Evolutionary conservation across 2,888 invertebrate species (phyloP), one percentile per base, ranked within the genome.

Genomic region (Suillia variegata): DNA sequence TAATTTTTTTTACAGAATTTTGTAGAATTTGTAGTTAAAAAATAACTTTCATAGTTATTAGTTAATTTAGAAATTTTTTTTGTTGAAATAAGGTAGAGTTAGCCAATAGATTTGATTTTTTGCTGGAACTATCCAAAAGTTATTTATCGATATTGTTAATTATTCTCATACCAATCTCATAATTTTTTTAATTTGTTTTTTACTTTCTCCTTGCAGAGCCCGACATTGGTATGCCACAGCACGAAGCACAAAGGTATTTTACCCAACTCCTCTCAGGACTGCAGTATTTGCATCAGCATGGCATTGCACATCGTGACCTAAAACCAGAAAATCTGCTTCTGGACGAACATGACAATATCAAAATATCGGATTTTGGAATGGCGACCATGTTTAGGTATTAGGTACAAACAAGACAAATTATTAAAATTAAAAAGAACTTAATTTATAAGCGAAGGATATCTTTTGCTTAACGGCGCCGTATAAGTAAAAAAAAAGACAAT

Each of bases 301-400:
- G 98, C 62, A 89, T 98, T 54, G 91, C 94, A 12, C 98, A 98
- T 84, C 87, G 98, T 70, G 98, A 98, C 84, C 84, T 98, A 67
- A 98, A 98, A 82, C 98, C 98, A 0, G 98, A 98, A 85, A 98
- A 98, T 85, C 84, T 98, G 66, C 86, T 98, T 56, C 85, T 98
- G 34, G 94, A 94, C 83, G 87, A 87, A 62, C 84, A 87, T 73
- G 93, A 96, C 78, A 88, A 89, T 74, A 84, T 98, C 64, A 98
- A 98, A 86, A 95, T 99, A 65, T 91, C 95, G 0, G 99, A 99
- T 85, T 98, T 99, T 85, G 98, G 98, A 63, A 87, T 99, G 87
- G 97, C 98, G 15, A 99, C 99, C 15, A 85, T 93, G 71, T 93
- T 89, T 83, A 86, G 89, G 84, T 85, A 84, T 78, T 80, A 80